phyloP scores from a whole-genome alignment of 2,113 vertebrate genomes.

The Sinosuthora webbiana region DNA sequence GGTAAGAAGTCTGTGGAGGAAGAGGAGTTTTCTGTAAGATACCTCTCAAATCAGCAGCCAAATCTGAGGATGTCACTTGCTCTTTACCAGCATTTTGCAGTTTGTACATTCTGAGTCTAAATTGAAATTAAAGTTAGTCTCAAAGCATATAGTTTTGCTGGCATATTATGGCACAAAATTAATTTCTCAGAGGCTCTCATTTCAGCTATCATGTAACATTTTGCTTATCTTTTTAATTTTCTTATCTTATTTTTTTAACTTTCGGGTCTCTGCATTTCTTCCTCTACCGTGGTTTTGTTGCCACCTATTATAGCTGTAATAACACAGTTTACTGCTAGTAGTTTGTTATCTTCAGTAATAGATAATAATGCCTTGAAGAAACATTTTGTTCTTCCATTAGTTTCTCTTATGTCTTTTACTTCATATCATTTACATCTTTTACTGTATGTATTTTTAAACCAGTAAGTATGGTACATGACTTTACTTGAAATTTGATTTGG shows the following conservation, averaged over 20 bases:
- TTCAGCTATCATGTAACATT: constrained; percentile 58
- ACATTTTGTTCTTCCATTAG: background rate
- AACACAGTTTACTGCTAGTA: constrained; percentile 57
- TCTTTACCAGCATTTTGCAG: background rate
- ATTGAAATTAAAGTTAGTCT: constrained; percentile 36
- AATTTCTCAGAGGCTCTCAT: constrained; percentile 67
- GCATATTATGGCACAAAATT: constrained; percentile 50
- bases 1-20: background rate
- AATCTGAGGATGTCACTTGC: background rate
- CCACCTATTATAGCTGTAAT: constrained; percentile 56
- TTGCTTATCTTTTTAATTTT: constrained; percentile 16
- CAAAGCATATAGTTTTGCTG: constrained; percentile 29
- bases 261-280: constrained; percentile 64
- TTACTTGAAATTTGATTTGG: background rate
- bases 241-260: constrained; percentile 55
- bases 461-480: background rate
- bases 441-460: background rate
- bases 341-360: constrained; percentile 22
- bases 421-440: background rate
- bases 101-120: background rate
- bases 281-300: constrained; percentile 56
- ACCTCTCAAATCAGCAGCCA: background rate
- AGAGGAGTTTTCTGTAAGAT: background rate
- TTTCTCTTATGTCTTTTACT: background rate
- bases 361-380: constrained; percentile 17